phyloP scores from a whole-genome alignment of 1,140 invertebrate species.

The Polypedilum pembai region DNA sequence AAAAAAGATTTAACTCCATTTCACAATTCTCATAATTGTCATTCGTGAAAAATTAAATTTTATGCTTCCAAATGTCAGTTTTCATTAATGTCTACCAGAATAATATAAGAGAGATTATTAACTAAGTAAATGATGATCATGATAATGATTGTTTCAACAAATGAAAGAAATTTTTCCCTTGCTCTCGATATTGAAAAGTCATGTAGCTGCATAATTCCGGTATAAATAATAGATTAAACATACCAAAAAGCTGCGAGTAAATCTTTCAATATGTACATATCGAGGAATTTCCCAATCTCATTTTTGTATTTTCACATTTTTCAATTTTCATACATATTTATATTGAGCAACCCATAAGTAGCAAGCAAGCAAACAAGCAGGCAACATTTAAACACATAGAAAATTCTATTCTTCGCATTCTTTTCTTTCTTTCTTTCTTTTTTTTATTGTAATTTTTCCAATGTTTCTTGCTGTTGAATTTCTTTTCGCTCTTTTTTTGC shows the following conservation, averaged over 20 bases:
- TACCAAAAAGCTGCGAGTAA: background rate
- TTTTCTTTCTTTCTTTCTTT: background rate
- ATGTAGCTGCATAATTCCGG: conserved; percentile 17
- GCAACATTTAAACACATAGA: too few relatives aligned
- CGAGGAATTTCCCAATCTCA: conserved; percentile 1
- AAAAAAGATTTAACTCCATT: background rate
- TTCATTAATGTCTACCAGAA: conserved; percentile 11
- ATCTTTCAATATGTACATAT: background rate
- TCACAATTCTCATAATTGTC: background rate
- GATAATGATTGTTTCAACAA: background rate
- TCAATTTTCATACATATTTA: conserved; percentile 28
- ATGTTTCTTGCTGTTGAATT: background rate
- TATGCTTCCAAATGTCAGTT: conserved; percentile 2
- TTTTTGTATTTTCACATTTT: conserved; percentile 23
- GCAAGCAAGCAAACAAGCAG: too few relatives aligned
- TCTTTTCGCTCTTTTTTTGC: background rate
- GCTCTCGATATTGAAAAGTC: background rate
- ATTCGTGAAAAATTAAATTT: conserved; percentile 1
- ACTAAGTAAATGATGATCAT: background rate
- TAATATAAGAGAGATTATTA: background rate
- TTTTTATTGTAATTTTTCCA: background rate
- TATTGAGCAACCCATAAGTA: background rate
- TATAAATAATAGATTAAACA: conserved; percentile 20
- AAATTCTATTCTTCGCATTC: background rate
- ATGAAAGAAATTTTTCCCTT: background rate